These are phyloP conservation scores for Pelusios castaneus DNA, from an alignment of 2,113 vertebrate genomes.

Conservation along the genomic window DNA sequence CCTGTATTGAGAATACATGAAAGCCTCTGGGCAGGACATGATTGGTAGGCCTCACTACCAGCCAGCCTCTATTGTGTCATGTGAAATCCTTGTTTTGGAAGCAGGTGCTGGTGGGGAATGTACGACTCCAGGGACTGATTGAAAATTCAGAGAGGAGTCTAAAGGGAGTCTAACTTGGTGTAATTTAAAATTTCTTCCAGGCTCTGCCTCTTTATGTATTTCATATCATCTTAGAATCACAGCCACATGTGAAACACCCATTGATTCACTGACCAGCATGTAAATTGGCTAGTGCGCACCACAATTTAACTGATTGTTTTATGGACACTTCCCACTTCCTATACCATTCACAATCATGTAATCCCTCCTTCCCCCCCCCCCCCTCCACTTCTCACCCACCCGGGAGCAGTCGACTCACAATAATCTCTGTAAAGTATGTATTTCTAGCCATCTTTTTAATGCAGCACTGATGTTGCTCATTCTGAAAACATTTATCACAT, in stretches of 20 bases:
- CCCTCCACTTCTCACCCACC: too few species aligned
- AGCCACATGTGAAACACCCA: neutral
- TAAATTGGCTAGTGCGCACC: neutral
- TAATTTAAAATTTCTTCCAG: neutral
- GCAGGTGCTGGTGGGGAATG: neutral
- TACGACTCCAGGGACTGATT: fast-evolving
- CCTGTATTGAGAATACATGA: neutral
- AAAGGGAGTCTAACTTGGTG: neutral
- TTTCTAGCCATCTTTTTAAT: neutral
- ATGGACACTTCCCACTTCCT: neutral
- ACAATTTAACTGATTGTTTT: neutral
- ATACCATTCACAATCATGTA: neutral
- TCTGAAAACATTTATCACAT: neutral
- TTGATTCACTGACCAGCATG: neutral
- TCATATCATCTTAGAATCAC: neutral
- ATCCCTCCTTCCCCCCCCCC: fast-evolving
- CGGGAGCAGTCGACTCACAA: neutral
- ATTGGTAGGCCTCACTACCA: fast-evolving
- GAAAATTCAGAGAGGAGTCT: neutral
- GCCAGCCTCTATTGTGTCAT: fast-evolving
- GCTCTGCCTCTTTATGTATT: neutral
- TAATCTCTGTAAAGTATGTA: neutral
- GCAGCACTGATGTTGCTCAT: neutral
- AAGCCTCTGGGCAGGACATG: neutral
- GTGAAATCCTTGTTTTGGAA: neutral